Evolutionary conservation across 1,140 invertebrate genomes (phyloP).

Genomic region (Micrasema minimum): DNA sequence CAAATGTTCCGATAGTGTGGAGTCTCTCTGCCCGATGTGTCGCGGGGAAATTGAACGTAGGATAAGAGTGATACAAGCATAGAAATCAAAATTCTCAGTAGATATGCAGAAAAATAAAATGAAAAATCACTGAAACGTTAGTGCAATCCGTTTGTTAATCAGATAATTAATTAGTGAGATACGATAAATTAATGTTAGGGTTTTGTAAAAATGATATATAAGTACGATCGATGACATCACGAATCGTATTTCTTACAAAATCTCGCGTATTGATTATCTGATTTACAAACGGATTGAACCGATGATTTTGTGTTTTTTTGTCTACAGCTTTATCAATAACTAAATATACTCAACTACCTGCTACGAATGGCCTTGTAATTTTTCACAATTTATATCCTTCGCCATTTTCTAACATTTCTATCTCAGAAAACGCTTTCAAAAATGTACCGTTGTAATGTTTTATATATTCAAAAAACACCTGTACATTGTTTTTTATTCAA

Average conservation of each 20-base stretch:
- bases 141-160: not conserved
- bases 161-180: not conserved
- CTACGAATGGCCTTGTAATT: no score
- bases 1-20: slow-evolving; percentile 70
- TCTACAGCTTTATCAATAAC: no score
- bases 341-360: no score
- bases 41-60: slow-evolving; percentile 74
- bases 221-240: not conserved
- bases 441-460: no score
- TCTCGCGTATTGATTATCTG: no score
- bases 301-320: no score
- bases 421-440: no score
- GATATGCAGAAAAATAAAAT: not conserved
- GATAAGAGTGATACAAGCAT: slow-evolving; percentile 70
- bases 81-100: slow-evolving; percentile 22
- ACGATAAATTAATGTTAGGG: not conserved
- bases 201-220: not conserved
- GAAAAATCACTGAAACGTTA: not conserved
- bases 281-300: no score
- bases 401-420: no score
- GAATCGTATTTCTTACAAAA: not conserved
- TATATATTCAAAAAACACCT: no score
- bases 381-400: no score
- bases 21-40: slow-evolving; percentile 80
- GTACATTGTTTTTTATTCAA: no score